These are phyloP conservation scores for Maconellicoccus hirsutus DNA, from an alignment of 1,140 invertebrate genomes.

Conservation along the genomic window DNA sequence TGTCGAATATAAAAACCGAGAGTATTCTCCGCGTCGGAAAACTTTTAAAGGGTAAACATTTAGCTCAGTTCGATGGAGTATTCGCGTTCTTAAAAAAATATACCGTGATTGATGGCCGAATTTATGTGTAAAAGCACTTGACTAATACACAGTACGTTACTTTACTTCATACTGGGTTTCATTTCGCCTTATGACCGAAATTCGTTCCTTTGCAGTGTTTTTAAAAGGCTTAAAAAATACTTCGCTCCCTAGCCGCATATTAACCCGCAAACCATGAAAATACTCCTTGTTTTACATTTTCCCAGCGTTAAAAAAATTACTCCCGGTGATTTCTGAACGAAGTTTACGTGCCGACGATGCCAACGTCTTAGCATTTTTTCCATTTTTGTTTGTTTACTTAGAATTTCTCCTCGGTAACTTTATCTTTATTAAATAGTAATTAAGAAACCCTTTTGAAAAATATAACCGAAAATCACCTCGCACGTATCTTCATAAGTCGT, in stretches of 20 bases:
- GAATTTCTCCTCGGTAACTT: no score
- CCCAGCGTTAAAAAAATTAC: background rate
- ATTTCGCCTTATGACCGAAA: background rate
- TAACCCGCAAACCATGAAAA: background rate
- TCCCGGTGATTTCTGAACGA: no score
- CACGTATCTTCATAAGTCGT: no score
- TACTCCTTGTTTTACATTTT: background rate
- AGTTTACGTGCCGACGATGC: no score
- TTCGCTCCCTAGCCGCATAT: background rate
- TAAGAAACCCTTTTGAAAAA: no score
- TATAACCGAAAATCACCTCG: no score
- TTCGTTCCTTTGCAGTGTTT: background rate
- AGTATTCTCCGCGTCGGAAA: background rate
- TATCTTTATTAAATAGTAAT: no score
- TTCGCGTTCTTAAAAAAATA: background rate
- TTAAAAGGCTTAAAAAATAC: background rate
- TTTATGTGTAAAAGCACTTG: background rate
- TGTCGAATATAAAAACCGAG: background rate
- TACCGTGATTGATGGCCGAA: background rate
- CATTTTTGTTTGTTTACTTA: no score
- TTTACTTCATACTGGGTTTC: background rate
- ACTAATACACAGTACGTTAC: background rate
- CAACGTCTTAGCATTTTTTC: no score
- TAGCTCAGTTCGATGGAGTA: background rate
- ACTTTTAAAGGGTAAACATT: background rate